Evolutionary conservation across 2,113 vertebrate species (phyloP).

Genomic region (Esox niger): DNA sequence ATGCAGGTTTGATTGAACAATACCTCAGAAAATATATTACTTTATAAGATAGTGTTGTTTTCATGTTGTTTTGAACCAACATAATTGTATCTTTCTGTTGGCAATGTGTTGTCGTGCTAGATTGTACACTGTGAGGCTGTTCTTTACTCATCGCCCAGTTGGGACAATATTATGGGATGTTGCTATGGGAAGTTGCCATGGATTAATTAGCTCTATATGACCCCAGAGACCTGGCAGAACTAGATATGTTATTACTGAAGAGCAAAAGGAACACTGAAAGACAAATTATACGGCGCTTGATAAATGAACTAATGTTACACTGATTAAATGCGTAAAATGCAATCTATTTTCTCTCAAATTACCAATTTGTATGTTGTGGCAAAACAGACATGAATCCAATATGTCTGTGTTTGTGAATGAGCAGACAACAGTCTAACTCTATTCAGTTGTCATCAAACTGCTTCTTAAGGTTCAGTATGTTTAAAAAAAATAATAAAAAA

Average conservation of each 20-base stretch:
- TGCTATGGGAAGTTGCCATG: constrained; percentile 43
- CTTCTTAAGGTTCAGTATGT: constrained; percentile 22
- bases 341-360: constrained; percentile 53
- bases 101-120: constrained; percentile 9
- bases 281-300: constrained; percentile 54
- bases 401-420: constrained; percentile 15
- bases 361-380: constrained; percentile 33
- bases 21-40: too few relatives aligned
- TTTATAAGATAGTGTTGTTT: background rate
- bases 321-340: constrained; percentile 58
- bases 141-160: constrained; percentile 45
- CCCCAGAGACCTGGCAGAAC: constrained; percentile 45
- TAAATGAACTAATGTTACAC: constrained; percentile 57
- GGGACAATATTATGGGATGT: constrained; percentile 57
- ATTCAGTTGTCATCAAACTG: constrained; percentile 17
- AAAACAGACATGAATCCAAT: constrained; percentile 37
- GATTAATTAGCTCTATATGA: constrained; percentile 56
- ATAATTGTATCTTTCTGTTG: background rate
- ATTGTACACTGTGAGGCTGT: constrained; percentile 44
- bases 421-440: constrained; percentile 24
- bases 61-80: background rate
- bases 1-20: too few relatives aligned
- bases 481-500: constrained; percentile 5
- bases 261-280: constrained; percentile 48
- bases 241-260: constrained; percentile 55